A percentile compares a stretch with the other conserved stretches of the same genome.
phyloP scores from a whole-genome alignment of 2,797 vertebrate species.

The Odontamblyopus lacepedii region DNA sequence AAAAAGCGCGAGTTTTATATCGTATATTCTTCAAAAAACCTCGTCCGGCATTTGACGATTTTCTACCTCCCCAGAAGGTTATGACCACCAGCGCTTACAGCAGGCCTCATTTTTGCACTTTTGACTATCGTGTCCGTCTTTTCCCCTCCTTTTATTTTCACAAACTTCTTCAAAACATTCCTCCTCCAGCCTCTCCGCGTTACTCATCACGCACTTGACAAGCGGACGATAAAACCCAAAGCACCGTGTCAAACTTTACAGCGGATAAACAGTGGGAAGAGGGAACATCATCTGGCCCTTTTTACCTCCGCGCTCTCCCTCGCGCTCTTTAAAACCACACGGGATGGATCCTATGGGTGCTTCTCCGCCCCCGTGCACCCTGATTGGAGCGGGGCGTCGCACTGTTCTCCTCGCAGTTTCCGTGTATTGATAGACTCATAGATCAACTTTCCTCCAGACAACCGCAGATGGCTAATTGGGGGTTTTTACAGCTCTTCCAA shows the following conservation, averaged over 20 bases:
- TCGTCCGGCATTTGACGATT: background rate
- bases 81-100: background rate
- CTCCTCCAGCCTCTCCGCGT: constrained; percentile 18
- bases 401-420: constrained; percentile 55
- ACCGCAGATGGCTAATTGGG: constrained; percentile 75
- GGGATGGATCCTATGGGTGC: constrained; percentile 42
- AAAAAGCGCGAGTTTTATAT: too few species aligned
- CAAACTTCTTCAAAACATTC: constrained; percentile 2
- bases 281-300: constrained; percentile 41
- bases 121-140: background rate
- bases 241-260: constrained; percentile 34
- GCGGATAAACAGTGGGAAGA: constrained; percentile 35
- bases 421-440: constrained; percentile 66
- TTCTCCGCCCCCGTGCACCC: constrained; percentile 52
- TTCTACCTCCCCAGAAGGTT: background rate
- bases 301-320: constrained; percentile 33
- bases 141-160: background rate
- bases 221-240: constrained; percentile 23
- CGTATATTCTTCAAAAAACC: too few species aligned
- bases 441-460: constrained; percentile 66
- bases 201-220: constrained; percentile 29
- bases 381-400: constrained; percentile 54
- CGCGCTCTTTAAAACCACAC: constrained; percentile 55
- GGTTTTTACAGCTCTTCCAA: constrained; percentile 63
- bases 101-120: background rate